Conservation (phyloP, 2,888 invertebrate genomes). For the Euclidia mi region DNA sequence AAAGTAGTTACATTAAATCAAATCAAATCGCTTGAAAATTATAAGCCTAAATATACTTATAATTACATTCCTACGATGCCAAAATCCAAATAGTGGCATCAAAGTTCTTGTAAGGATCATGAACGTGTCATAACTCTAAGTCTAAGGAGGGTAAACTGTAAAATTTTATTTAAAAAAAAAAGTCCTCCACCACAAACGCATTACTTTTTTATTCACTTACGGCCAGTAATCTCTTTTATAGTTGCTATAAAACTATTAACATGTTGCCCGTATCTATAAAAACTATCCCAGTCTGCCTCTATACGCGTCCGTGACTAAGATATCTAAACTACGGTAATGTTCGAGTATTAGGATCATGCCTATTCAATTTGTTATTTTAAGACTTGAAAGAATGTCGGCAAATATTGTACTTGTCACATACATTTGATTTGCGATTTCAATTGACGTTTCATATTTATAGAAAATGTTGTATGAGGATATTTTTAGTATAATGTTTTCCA, state of each 20-base stretch:
- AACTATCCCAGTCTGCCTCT: constrained; percentile 25
- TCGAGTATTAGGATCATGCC: constrained; percentile 8
- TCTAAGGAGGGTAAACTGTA: neutral
- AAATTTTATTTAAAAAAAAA: constrained; percentile 4
- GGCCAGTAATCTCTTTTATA: constrained; percentile 27
- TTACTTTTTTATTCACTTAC: constrained; percentile 23
- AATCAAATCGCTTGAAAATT: too few species aligned
- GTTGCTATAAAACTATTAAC: constrained; percentile 42
- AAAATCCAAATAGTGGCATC: too few species aligned
- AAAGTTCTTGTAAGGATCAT: too few species aligned
- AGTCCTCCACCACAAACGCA: constrained; percentile 8
- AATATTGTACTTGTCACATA: too few species aligned
- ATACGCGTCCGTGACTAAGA: constrained; percentile 25
- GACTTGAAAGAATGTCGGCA: neutral
- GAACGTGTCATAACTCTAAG: neutral
- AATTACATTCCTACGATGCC: too few species aligned
- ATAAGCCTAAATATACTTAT: too few species aligned
- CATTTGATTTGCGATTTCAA: too few species aligned
- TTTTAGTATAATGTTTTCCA: too few species aligned
- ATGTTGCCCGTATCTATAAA: constrained; percentile 30
- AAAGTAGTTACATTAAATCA: too few species aligned
- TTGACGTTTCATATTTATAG: too few species aligned
- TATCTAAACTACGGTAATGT: constrained; percentile 8
- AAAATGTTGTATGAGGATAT: too few species aligned
- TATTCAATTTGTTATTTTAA: constrained; percentile 4